Percentiles rank a stretch among this genome's conserved stretches.
Evolutionary conservation across 2,888 invertebrate species (phyloP).

Genomic region (Myopa tessellatipennis): DNA sequence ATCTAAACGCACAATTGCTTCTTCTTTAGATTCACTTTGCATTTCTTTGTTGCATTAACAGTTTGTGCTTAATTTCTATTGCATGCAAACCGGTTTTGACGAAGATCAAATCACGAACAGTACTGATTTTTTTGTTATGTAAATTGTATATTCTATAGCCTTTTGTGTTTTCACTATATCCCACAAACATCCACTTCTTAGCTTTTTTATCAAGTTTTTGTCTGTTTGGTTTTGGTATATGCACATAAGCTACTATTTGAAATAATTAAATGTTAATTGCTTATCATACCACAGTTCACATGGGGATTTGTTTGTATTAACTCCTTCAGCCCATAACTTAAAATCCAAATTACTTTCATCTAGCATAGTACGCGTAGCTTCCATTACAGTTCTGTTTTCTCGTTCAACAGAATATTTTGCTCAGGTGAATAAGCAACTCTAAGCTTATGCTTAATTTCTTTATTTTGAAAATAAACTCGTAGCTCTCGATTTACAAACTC

Average conservation of each 20-base stretch:
- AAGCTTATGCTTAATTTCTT: conserved; percentile 41
- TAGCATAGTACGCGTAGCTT: conserved; percentile 54
- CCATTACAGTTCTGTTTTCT: conserved; percentile 59
- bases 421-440: conserved; percentile 45
- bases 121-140: too few relatives aligned
- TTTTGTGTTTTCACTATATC: conserved; percentile 58
- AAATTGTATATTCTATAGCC: too few relatives aligned
- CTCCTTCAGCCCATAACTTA: conserved; percentile 64
- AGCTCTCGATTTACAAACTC: too few relatives aligned
- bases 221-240: conserved; percentile 59
- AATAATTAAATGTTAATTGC: conserved; percentile 38
- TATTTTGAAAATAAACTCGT: conserved; percentile 32
- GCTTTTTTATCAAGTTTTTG: conserved; percentile 59
- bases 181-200: conserved; percentile 47
- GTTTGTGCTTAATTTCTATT: too few relatives aligned
- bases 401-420: conserved; percentile 61
- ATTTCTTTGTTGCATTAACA: too few relatives aligned
- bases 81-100: too few relatives aligned
- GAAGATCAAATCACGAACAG: too few relatives aligned
- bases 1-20: too few relatives aligned
- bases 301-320: conserved; percentile 53
- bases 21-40: too few relatives aligned
- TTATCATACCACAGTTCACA: conserved; percentile 54
- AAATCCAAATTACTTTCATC: conserved; percentile 48
- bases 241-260: conserved; percentile 54